Evolutionary conservation across 1,140 invertebrate genomes (phyloP), one percentile per base, ranked within the genome.

Genomic region (Zophobas morio): DNA sequence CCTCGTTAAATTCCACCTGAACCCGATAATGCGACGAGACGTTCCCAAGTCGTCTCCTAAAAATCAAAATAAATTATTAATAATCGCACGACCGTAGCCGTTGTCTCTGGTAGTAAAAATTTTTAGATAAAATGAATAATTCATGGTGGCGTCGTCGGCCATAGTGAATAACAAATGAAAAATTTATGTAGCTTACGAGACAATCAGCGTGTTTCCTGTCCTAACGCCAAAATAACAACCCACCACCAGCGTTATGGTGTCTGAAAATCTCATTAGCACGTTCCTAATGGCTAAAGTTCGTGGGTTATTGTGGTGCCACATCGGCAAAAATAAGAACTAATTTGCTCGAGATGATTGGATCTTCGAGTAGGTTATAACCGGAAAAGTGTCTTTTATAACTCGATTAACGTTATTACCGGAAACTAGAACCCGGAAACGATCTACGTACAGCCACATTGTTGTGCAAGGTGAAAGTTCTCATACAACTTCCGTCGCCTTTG

Each of bases 191-290:
- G 3, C 8, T 46, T 46, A 46, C 42, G 42, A 46, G 42, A 46
- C 42, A 46, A 46, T 46, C 8, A 3, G 42, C 3, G 42, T 46
- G 42, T 46, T 46, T 8, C 42, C 3, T 3, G 42, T 3, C 42
- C 42, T 46, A 46, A 46, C 8, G 42, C 42, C 42, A 8, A 8
- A 46, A 46, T 46, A 46, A 46, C 42, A 46, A 36, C 37, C 6
- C 34, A 60, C 35, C 35, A 36, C 1, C 56, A 6, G 1, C 35
- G 35, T 60, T n/a, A 35, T 39, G 35, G 34, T 36, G 37, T 39
- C 56, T 20, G 1, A 6, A 60, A 60, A 60, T 60, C 56, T 60
- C 36, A 60, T 60, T 60, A 60, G 56, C 56, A 60, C 56, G 56
- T 60, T 53, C 35, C 36, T 60, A 60, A 60, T 35, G 56, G 56